Conservation (phyloP, 53 echinoderm and acorn worm species). For the Apostichopus leukothele region DNA sequence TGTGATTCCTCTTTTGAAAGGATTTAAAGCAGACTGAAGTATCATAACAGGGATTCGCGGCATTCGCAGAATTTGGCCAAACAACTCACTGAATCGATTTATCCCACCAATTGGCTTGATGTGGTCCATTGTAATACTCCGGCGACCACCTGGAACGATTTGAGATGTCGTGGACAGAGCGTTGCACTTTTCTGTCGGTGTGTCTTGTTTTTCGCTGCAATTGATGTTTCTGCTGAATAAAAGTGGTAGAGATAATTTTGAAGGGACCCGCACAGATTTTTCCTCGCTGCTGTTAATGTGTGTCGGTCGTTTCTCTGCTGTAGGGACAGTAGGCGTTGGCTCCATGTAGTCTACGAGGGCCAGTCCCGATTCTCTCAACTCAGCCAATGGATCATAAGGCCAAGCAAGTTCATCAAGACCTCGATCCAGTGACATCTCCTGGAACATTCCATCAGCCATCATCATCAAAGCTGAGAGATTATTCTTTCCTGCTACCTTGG, state of each 20-base stretch:
- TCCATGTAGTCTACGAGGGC: constrained; percentile 24
- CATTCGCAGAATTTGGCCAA: not conserved
- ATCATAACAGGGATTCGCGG: not conserved
- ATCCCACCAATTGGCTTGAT: not conserved
- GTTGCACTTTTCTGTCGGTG: not conserved
- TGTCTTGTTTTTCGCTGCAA: not conserved
- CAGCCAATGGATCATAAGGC: constrained; percentile 20
- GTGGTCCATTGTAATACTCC: not conserved
- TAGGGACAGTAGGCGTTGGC: not conserved
- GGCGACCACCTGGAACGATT: not conserved
- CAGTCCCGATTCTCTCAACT: constrained; percentile 25
- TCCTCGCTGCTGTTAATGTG: not conserved
- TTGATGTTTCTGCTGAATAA: not conserved
- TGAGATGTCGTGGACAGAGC: not conserved
- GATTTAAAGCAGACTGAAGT: not conserved
- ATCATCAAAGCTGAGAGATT: constrained; percentile 37
- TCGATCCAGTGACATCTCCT: constrained; percentile 32
- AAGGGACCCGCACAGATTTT: not conserved
- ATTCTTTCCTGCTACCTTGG: constrained; percentile 10
- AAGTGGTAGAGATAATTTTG: not conserved
- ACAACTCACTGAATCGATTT: not conserved
- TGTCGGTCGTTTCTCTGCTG: not conserved
- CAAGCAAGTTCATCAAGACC: constrained; percentile 41
- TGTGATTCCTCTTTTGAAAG: not conserved
- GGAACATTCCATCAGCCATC: constrained; percentile 45